Conservation (phyloP, 2,797 vertebrate genomes). For the Agapornis canus region DNA sequence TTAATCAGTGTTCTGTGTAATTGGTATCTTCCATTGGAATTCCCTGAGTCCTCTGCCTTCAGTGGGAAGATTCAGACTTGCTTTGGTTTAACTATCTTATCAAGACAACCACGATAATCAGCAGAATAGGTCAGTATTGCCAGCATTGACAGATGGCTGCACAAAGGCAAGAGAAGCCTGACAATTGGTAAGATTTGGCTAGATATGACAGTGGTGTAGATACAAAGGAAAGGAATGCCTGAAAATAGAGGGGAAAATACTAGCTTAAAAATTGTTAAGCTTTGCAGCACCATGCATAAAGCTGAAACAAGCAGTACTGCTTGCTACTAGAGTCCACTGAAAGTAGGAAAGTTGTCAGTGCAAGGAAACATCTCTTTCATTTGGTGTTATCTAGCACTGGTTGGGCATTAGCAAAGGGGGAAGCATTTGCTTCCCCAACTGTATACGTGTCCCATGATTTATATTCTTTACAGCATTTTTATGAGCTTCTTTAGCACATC, state of each 20-base stretch:
- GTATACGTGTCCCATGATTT: conserved; percentile 52
- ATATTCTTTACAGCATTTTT: conserved; percentile 68
- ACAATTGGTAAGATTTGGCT: not conserved
- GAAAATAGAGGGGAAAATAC: not conserved
- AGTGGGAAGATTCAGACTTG: not conserved
- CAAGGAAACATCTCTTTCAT: not conserved
- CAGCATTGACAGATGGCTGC: not conserved
- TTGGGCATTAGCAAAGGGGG: not conserved
- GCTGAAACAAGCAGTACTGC: not conserved
- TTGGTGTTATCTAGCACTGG: not conserved
- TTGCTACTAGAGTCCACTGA: not conserved
- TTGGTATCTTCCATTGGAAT: not conserved
- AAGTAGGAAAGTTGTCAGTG: not conserved
- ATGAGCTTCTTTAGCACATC: conserved; percentile 71
- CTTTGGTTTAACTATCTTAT: not conserved
- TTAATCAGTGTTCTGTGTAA: not conserved
- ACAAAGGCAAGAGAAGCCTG: not conserved
- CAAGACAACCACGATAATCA: not conserved
- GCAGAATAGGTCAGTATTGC: not conserved
- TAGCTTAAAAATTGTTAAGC: not conserved
- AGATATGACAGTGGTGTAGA: not conserved
- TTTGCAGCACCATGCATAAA: not conserved
- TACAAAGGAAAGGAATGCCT: not conserved
- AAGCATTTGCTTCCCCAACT: not conserved
- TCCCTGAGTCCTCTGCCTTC: not conserved